These are phyloP conservation scores for Malurus alboscapulatus DNA, from an alignment of 2,113 vertebrate species.

Conservation along the genomic window DNA sequence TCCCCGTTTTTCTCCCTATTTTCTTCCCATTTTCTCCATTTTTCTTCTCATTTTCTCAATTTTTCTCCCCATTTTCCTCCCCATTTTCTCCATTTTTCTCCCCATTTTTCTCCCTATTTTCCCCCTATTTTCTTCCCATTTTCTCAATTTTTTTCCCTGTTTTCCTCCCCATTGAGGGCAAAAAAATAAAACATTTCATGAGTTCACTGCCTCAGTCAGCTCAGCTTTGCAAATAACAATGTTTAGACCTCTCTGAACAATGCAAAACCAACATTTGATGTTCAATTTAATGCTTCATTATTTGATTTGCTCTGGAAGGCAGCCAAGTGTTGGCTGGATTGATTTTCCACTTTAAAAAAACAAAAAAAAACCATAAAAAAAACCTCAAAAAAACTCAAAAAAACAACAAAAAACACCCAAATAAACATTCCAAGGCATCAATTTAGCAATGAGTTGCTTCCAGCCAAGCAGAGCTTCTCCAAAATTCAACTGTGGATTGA, in stretches of 20 bases:
- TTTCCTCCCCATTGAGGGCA: neutral
- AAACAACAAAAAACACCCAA: no score
- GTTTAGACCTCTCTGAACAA: neutral
- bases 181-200: neutral
- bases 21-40: no score
- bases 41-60: no score
- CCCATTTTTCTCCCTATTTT: no score
- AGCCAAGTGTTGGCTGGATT: neutral
- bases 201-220: neutral
- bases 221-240: neutral
- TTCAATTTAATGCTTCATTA: neutral
- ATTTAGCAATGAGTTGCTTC: neutral
- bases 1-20: no score
- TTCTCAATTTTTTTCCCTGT: no score
- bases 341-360: no score
- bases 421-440: neutral
- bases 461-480: neutral
- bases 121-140: no score
- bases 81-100: no score
- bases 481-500: neutral
- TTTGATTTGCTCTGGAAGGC: neutral
- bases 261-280: accelerated
- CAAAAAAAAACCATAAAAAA: accelerated
- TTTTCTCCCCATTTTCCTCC: no score
- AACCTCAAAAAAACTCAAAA: no score